These are phyloP conservation scores for Agrenia bidenticulata DNA, from an alignment of 2,888 invertebrate genomes.

Conservation along the genomic window DNA sequence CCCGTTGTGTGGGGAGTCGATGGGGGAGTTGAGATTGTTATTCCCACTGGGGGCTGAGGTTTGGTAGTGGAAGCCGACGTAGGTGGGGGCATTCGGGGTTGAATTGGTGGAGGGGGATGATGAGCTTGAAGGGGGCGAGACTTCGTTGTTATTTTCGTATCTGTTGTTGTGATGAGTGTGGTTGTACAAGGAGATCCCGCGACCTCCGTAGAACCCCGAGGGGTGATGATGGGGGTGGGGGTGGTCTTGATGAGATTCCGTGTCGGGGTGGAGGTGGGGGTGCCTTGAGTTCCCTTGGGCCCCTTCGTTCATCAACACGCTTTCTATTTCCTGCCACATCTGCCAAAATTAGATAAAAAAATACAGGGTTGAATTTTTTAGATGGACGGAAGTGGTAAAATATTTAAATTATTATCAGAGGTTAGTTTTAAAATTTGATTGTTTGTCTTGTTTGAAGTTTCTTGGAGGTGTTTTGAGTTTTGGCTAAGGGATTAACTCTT, in stretches of 20 bases:
- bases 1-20: not conserved
- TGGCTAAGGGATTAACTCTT: too few relatives aligned
- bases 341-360: slow-evolving; percentile 20
- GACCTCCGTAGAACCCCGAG: slow-evolving; percentile 13
- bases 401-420: too few relatives aligned
- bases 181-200: slow-evolving; percentile 14
- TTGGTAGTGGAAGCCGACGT: slow-evolving; percentile 19
- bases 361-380: too few relatives aligned
- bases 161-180: not conserved
- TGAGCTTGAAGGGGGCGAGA: slow-evolving; percentile 15
- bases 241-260: slow-evolving; percentile 24
- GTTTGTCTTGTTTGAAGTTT: too few relatives aligned
- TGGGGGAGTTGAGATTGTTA: not conserved
- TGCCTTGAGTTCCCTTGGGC: slow-evolving; percentile 42
- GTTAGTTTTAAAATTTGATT: too few relatives aligned
- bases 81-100: slow-evolving; percentile 7
- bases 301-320: slow-evolving; percentile 49
- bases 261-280: slow-evolving; percentile 15
- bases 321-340: slow-evolving; percentile 52
- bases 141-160: slow-evolving; percentile 20
- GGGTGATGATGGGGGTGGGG: slow-evolving; percentile 20
- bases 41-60: slow-evolving; percentile 21
- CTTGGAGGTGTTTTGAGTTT: too few relatives aligned
- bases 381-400: too few relatives aligned
- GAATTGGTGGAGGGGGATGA: slow-evolving; percentile 16